A percentile compares a stretch with the other conserved stretches of the same genome.
Evolutionary conservation across 2,113 vertebrate genomes (phyloP).

Genomic region (Vicugna pacos): DNA sequence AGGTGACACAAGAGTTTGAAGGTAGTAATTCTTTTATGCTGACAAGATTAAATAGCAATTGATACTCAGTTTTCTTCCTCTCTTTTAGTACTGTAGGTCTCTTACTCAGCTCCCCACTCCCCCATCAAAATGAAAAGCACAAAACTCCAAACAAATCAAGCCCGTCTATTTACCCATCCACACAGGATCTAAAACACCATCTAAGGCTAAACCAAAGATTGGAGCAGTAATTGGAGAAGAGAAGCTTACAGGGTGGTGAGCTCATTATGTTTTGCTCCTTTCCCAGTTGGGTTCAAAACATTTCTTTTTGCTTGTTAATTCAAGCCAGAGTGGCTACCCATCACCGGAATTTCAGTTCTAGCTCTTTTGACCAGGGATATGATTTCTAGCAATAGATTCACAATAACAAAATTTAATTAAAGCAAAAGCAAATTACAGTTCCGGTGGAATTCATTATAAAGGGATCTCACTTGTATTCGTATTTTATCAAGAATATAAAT

Average conservation of each 20-base stretch:
- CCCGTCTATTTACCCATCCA: not conserved
- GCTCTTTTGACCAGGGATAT: not conserved
- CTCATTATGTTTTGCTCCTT: not conserved
- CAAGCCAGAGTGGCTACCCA: not conserved
- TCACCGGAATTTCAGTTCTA: not conserved
- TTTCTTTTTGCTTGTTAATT: conserved; percentile 54
- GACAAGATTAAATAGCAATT: not conserved
- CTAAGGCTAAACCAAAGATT: not conserved
- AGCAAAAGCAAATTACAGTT: conserved; percentile 36
- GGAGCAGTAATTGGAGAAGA: not conserved
- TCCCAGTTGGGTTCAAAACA: not conserved
- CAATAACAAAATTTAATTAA: conserved; percentile 59
- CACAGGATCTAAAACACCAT: not conserved
- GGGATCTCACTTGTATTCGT: not conserved
- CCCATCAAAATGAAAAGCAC: not conserved
- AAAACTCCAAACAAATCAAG: not conserved
- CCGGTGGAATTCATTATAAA: conserved; percentile 62
- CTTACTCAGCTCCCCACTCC: not conserved
- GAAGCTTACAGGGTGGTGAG: not conserved
- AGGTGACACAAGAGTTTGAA: not conserved
- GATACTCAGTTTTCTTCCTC: not conserved
- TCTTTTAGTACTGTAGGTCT: not conserved
- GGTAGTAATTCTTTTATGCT: not conserved
- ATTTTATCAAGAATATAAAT: conserved; percentile 57
- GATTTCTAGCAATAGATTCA: conserved; percentile 27